Base-by-base conservation (phyloP, 2,797 vertebrate species). In the Cryptoblepharus egeriae region DNA sequence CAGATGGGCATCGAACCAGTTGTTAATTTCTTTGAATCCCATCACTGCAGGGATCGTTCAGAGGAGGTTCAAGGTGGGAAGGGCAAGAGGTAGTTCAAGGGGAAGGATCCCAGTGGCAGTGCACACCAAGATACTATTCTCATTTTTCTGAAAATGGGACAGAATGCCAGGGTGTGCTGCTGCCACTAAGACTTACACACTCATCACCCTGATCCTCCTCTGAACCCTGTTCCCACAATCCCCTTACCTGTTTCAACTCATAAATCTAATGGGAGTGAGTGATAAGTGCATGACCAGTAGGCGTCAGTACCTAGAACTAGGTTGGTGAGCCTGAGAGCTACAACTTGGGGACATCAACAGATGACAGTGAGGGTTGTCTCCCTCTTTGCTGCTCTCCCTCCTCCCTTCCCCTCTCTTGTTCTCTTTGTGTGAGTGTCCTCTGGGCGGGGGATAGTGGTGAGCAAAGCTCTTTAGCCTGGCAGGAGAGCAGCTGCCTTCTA, bases 401-500 rank as follows among this genome's bases (percentile, higher is more conserved):
- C 30, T 37, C 61, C 69, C 68, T 42, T 15, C 72, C n/a, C 4
- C 79, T 5, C 24, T 16, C 26, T 35, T 12, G 2, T n/a, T 37
- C 18, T 18, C 37, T n/a, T 28, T 60, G 42, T 42, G 49, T 10
- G 69, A 15, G 63, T 42, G 52, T 7, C 22, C 15, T 22, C 68
- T 79, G 75, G 69, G 82, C 75, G 69, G 82, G 82, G 83, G 65
- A 60, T 30, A 72, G 35, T 39, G 6, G 68, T n/a, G 3, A 5
- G 45, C 1, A 68, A 7, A 65, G 79, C 84, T 20, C 12, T 64
- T 22, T 26, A 12, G 12, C 13, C 39, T 10, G 39, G 58, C 58
- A 52, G 72, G 75, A 55, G 74, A 61, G 83, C 79, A 35, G 35
- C 67, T 79, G 12, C 39, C 60, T 78, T 57, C 52, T 71, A 39